Percentiles rank a stretch among this genome's conserved stretches.
These are phyloP conservation scores for Psephotus haematonotus DNA, from an alignment of 2,113 vertebrate species.

Conservation along the genomic window DNA sequence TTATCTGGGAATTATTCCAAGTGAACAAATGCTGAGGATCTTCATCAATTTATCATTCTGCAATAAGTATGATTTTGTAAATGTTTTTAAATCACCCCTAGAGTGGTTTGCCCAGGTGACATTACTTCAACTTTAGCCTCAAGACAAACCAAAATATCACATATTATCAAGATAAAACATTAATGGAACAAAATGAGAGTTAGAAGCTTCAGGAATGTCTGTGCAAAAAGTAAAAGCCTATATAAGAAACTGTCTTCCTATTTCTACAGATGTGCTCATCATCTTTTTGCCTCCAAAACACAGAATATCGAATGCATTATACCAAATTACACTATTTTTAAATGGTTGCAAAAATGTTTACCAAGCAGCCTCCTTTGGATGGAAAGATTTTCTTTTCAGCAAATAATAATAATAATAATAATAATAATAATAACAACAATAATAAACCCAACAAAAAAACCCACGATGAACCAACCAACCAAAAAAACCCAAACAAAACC, in stretches of 20 bases:
- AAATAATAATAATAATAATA: not conserved
- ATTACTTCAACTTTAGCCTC: not conserved
- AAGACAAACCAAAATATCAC: not conserved
- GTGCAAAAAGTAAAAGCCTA: not conserved
- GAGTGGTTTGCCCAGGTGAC: not conserved
- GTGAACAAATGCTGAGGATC: not conserved
- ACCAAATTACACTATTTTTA: not conserved
- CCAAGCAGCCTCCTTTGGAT: not conserved
- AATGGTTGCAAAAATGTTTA: not conserved
- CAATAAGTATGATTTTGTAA: not conserved
- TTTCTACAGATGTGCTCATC: not conserved
- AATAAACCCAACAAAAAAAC: no score
- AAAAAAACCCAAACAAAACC: not conserved
- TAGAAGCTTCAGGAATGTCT: not conserved
- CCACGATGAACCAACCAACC: no score
- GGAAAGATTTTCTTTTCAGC: not conserved
- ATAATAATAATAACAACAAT: no score
- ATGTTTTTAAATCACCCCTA: not conserved
- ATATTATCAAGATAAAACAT: not conserved
- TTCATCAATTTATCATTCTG: not conserved
- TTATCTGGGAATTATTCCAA: constrained; percentile 4
- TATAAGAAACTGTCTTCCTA: not conserved
- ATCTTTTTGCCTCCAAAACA: not conserved
- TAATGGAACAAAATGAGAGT: not conserved
- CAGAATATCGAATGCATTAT: not conserved